These are phyloP conservation scores for Rhopilema esculentum DNA, from an alignment of 30 jellyfish, hydroid and myxozoan species.

Conservation along the genomic window DNA sequence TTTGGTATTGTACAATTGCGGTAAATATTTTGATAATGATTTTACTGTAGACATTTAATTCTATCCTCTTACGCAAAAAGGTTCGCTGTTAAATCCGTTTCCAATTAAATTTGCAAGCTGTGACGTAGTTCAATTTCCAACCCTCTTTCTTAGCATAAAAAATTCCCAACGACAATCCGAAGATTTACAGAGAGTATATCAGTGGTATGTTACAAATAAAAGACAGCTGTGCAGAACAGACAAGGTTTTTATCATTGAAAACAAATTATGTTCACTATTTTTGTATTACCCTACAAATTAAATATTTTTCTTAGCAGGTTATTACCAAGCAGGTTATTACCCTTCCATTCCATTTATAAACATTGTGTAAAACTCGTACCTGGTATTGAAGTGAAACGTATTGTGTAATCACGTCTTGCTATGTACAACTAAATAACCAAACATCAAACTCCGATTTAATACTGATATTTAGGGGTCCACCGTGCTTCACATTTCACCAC, in stretches of 20 bases:
- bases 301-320: background rate
- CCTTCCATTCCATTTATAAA: no score
- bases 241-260: slow-evolving; percentile 50
- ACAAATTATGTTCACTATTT: background rate
- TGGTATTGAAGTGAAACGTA: no score
- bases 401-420: no score
- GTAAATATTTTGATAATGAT: background rate
- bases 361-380: no score
- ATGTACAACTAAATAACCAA: no score
- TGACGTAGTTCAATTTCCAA: background rate
- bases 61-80: background rate
- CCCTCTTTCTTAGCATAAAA: slow-evolving; percentile 3
- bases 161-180: slow-evolving; percentile 53
- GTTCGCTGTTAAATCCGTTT: background rate
- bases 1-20: background rate
- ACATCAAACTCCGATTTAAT: no score
- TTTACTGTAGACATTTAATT: background rate
- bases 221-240: slow-evolving; percentile 52
- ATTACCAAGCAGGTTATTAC: no score
- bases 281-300: background rate
- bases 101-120: slow-evolving; percentile 15
- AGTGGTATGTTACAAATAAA: slow-evolving; percentile 72
- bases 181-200: slow-evolving; percentile 70
- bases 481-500: no score
- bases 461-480: no score